A percentile compares a stretch with the other conserved stretches of the same genome.
These are phyloP conservation scores for Linurgus olivaceus DNA, from an alignment of 2,797 vertebrate genomes.

Conservation along the genomic window DNA sequence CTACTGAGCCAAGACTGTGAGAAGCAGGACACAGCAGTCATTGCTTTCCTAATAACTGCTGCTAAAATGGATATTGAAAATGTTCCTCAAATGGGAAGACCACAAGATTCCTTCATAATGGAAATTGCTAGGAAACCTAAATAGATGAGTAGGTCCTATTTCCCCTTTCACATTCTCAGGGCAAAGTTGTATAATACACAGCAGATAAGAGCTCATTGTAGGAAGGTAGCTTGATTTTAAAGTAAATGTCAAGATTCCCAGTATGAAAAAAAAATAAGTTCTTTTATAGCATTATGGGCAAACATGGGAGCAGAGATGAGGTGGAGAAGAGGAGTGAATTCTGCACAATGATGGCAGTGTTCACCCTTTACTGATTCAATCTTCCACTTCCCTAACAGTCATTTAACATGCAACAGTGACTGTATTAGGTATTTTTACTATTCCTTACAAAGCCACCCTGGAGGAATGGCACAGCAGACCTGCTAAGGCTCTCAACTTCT, in stretches of 20 bases:
- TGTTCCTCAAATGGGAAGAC: neutral
- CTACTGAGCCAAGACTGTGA: neutral
- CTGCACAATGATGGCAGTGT: neutral
- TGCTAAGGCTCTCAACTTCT: slow-evolving; percentile 50
- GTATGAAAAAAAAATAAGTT: neutral
- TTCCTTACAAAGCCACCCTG: slow-evolving; percentile 62
- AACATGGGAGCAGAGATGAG: neutral
- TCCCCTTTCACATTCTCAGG: neutral
- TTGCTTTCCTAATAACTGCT: neutral
- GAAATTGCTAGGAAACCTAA: neutral
- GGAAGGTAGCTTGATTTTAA: neutral
- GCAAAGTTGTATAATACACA: accelerated
- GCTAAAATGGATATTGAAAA: neutral
- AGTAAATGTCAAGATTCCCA: neutral
- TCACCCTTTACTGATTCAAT: neutral
- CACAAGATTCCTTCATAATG: neutral
- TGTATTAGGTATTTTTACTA: slow-evolving; percentile 52
- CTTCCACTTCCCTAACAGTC: slow-evolving; percentile 41
- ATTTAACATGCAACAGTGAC: slow-evolving; percentile 42
- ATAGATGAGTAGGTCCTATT: neutral
- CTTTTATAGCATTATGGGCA: neutral
- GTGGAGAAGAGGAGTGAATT: neutral
- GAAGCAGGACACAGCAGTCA: neutral
- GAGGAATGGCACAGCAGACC: slow-evolving; percentile 46
- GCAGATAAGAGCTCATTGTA: neutral